These are phyloP conservation scores for Hirudo medicinalis DNA, from an alignment of 1,140 invertebrate species.

Conservation along the genomic window DNA sequence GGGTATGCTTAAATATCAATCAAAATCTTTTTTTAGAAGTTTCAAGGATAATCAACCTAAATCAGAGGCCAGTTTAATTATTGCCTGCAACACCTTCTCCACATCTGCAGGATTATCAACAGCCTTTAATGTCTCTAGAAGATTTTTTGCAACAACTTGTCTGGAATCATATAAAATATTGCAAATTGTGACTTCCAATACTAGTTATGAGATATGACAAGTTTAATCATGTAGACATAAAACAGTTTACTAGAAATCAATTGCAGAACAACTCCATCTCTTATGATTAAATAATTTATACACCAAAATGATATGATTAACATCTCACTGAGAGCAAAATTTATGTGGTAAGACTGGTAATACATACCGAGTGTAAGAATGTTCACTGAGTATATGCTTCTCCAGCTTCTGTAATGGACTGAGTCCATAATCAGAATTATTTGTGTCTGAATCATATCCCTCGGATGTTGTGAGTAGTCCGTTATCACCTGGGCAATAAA, in stretches of 20 bases:
- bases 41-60: background rate
- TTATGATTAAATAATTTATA: background rate
- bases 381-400: conserved; percentile 41
- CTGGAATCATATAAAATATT: background rate
- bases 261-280: too few species aligned
- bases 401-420: conserved; percentile 39
- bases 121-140: background rate
- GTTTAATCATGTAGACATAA: too few species aligned
- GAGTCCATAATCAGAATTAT: conserved; percentile 28
- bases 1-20: too few species aligned
- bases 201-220: too few species aligned
- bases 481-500: conserved; percentile 8
- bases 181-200: too few species aligned
- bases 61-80: conserved; percentile 5
- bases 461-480: conserved; percentile 21
- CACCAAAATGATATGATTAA: background rate
- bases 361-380: conserved; percentile 40
- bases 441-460: conserved; percentile 29
- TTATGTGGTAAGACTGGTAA: background rate
- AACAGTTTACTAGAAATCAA: too few species aligned
- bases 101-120: background rate
- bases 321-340: background rate
- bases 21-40: too few species aligned
- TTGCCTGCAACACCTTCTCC: conserved; percentile 11
- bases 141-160: conserved; percentile 1